Percentiles rank a stretch among this genome's conserved stretches.
phyloP scores from a whole-genome alignment of 1,140 invertebrate genomes.

The Anastatus disparis region DNA sequence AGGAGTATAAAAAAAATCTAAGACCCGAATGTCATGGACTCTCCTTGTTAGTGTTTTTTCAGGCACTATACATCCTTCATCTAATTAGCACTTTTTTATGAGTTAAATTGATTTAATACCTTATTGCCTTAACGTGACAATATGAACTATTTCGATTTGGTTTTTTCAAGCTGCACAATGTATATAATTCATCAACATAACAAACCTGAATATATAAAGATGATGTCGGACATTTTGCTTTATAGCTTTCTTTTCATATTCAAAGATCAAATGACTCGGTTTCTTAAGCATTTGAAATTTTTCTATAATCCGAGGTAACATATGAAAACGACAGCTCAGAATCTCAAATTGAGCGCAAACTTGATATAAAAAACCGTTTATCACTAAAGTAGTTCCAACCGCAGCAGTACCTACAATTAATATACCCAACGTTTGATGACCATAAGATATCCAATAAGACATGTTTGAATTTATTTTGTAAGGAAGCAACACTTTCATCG shows the following conservation, averaged over 20 bases:
- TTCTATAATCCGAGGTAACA: background rate
- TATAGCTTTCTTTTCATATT: background rate
- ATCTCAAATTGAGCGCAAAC: constrained; percentile 20
- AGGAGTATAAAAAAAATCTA: too few relatives aligned
- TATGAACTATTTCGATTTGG: too few relatives aligned
- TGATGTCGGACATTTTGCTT: constrained; percentile 12
- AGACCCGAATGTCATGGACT: too few relatives aligned
- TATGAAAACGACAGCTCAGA: background rate
- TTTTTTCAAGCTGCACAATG: too few relatives aligned
- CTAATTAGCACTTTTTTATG: too few relatives aligned
- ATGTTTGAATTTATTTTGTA: background rate
- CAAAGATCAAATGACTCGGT: background rate
- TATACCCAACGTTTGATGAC: constrained; percentile 13
- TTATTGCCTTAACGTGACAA: too few relatives aligned
- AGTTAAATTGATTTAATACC: too few relatives aligned
- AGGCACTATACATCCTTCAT: too few relatives aligned
- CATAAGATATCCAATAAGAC: constrained; percentile 4
- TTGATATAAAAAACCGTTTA: constrained; percentile 22
- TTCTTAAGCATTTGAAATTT: background rate
- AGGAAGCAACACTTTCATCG: constrained; percentile 18
- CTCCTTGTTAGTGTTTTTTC: too few relatives aligned
- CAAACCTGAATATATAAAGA: constrained; percentile 9
- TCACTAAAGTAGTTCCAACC: constrained; percentile 14
- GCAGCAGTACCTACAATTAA: background rate
- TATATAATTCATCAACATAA: too few relatives aligned